Base-by-base conservation (phyloP, 2,797 vertebrate species). In the Typhlichthys eigenmanni region DNA sequence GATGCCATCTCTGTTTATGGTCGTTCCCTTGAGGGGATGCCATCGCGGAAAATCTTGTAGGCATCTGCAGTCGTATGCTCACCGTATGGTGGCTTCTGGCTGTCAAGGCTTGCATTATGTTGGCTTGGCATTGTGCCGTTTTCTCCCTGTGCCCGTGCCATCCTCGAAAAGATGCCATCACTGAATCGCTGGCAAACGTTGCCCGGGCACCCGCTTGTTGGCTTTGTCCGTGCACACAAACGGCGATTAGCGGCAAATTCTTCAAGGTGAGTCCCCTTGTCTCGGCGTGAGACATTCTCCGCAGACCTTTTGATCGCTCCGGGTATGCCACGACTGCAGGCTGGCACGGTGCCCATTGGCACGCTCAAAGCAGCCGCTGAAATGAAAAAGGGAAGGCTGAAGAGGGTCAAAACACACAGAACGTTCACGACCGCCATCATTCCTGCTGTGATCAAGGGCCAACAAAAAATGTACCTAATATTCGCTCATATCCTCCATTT, bases 61-160 rank as follows among this genome's bases (percentile, higher is more conserved):
- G 75, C 78, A 70, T 81, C 72, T 68, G 47, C 83, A 84, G 83
- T 74, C 59, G 75, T 81, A 71, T 64, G 80, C 67, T 83, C 73
- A 51, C 78, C 78, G 72, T 82, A 84, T 67, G 78, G 81, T 78
- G 68, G 74, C 79, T 78, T 83, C 57, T 73, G 75, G 87, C 84
- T 69, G 71, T 76, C 72, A 76, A 78, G 71, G 71, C 77, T 54
- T 69, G 77, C 62, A 59, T 81, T 77, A 71, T 65, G 63, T 74
- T 72, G 75, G 68, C 66, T 88, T 90, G 89, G 89, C 88, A 78
- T 58, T 0, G 5, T 81, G 87, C 90, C 90, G 89, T 79, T 78
- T 78, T 72, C 72, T 85, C 57, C 57, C 61, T 0, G 59, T 78
- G 77, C 78, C 84, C 82, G 84, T 55, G 58, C 64, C 55, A 51